Base-by-base conservation (phyloP, 2,797 vertebrate genomes). In the Darevskia nairensis region DNA sequence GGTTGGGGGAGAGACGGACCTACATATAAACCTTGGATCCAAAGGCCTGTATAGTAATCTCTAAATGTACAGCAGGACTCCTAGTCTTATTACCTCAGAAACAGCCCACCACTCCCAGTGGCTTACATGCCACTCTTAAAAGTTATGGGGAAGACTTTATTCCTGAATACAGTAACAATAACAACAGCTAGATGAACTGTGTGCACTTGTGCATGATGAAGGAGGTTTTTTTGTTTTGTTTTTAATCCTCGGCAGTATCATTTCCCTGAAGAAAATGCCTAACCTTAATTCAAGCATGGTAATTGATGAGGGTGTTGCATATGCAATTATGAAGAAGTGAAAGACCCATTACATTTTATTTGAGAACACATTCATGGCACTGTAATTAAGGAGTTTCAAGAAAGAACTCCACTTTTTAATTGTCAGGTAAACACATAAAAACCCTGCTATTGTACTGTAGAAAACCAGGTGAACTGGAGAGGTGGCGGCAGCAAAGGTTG, bases 351-450 rank as follows among this genome's bases (percentile, higher is more conserved):
- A 68, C 66, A 84, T 89, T 86, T 80, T 71, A 71, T 71, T 71
- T 8, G 29, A 41, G 4, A 84, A 89, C 41, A 79, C 41, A 77
- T 74, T 86, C 83, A 55, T n/a, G 9, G 21, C 79, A 4, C 64
- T 25, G 7, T 35, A 93, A 89, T 92, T 84, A 88, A 89, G 66
- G 66, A 84, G 35, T 59, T 88, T 85, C 39, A 44, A 88, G 90
- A 88, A 78, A 39, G 69, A 83, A 59, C 21, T 2, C 2, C 69
- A 85, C 6, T 6, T 86, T 87, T 89, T 84, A 90, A 82, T 81
- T 87, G 59, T n/a, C 39, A 69, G 39, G 41, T 41, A 91, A 86
- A 89, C 41, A 87, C 77, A 89, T 80, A 35, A 91, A 83, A 89
- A 59, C n/a, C n/a, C 25, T 59, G 80, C 84, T 72, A 61, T 68